Evolutionary conservation across 2,113 vertebrate genomes (phyloP).

Genomic region (Ictalurus furcatus): DNA sequence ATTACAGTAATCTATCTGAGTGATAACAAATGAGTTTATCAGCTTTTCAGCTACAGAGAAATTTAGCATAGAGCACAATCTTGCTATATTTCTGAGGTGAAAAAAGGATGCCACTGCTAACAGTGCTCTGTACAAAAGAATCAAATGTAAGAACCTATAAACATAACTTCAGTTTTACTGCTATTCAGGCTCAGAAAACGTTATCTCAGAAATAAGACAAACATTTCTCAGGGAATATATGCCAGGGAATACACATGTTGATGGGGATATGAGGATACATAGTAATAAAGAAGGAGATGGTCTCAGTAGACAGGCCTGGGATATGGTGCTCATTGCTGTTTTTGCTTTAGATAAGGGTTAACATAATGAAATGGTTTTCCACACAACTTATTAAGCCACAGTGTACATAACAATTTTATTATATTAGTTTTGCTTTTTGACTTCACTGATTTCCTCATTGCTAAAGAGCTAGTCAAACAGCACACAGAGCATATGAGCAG

Average conservation of each 20-base stretch:
- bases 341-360: background rate
- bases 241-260: background rate
- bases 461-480: slow-evolving; percentile 17
- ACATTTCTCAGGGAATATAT: too few relatives aligned
- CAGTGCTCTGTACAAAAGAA: too few relatives aligned
- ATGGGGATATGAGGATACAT: background rate
- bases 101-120: too few relatives aligned
- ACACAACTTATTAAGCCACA: slow-evolving; percentile 8
- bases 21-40: too few relatives aligned
- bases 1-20: too few relatives aligned
- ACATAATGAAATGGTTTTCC: background rate
- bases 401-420: slow-evolving; percentile 8
- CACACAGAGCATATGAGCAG: slow-evolving; percentile 42
- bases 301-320: background rate
- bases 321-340: background rate
- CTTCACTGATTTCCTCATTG: slow-evolving; percentile 7
- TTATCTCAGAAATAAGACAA: too few relatives aligned
- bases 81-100: too few relatives aligned
- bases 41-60: too few relatives aligned
- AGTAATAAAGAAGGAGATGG: background rate
- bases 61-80: too few relatives aligned
- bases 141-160: too few relatives aligned
- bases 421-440: background rate
- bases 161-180: too few relatives aligned
- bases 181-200: too few relatives aligned